These are phyloP conservation scores for Mythimna pallens DNA, from an alignment of 2,888 invertebrate genomes.

Conservation along the genomic window DNA sequence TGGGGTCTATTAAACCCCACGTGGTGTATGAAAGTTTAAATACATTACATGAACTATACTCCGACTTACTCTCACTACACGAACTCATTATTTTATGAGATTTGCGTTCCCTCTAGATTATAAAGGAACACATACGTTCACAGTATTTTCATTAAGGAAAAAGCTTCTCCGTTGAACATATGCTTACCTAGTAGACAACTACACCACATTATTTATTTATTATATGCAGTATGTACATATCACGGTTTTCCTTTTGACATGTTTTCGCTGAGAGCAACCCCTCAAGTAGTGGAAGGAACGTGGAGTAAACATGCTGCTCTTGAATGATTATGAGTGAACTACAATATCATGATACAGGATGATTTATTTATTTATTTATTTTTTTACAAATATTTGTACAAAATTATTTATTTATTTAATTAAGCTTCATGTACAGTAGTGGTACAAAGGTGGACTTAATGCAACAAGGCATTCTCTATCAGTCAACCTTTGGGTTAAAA, in stretches of 20 bases:
- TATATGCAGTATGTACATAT: constrained; percentile 23
- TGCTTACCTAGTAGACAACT: constrained; percentile 23
- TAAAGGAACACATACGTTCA: background rate
- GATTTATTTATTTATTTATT: background rate
- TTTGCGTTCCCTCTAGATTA: background rate
- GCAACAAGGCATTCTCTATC: no score
- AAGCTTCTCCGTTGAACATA: constrained; percentile 25
- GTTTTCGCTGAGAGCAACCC: constrained; percentile 25
- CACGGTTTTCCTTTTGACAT: constrained; percentile 36
- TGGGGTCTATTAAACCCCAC: background rate
- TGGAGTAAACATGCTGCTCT: constrained; percentile 35
- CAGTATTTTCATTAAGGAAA: constrained; percentile 34
- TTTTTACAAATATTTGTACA: no score
- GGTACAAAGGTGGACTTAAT: no score
- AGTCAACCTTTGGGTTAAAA: no score
- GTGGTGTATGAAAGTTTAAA: background rate
- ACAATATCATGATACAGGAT: constrained; percentile 24
- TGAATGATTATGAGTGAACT: constrained; percentile 32
- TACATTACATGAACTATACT: background rate
- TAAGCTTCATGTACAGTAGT: no score
- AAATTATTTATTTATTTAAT: no score
- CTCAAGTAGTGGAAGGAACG: constrained; percentile 6
- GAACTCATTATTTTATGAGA: background rate
- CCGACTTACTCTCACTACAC: background rate
- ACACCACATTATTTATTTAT: constrained; percentile 27